Base-by-base conservation (phyloP, 2,888 invertebrate genomes). In the Camptogramma bilineatum region DNA sequence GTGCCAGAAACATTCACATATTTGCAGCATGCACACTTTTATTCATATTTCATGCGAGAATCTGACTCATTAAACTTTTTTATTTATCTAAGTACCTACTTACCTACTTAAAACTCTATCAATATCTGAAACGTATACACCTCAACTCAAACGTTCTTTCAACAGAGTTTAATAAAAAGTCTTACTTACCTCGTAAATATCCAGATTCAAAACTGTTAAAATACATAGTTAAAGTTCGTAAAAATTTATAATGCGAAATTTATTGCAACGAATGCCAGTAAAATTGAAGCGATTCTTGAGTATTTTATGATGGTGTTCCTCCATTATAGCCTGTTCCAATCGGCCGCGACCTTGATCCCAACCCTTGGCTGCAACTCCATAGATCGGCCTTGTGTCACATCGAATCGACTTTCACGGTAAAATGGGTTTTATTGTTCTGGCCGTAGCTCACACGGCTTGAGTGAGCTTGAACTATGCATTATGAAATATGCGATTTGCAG, bases 331-430 rank as follows among this genome's bases (percentile, higher is more conserved):
- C 52, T 42, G 51, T 68, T 60, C 62, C 54, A 48, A 54, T 62
- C 50, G 50, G 54, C 70, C 62, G 47, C 62, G 56, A 70, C 69
- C 64, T 68, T 70, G 66, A 31, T 19, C 34, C 21, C 18, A n/a
- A 46, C 55, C 46, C 46, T 46, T 18, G 17, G 31, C 31, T 9
- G 3, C 19, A 3, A 21, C 18, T 9, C 10, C 47, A 42, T 34
- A 10, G 34, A 34, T 10, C 8, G 39, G 39, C 16, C 42, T 34
- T 42, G n/a, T n/a, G n/a, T 42, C 4, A 42, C 42, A 16, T 42
- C 16, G n/a, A 16, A 42, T 16, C 42, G 42, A 16, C 42, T 42
- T 28, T 53, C 42, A 42, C 7, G 34, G 44, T 44, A 54, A 44
- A 44, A 54, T 46, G 18, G 46, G 46, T 46, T 46, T 54, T 54